These are phyloP conservation scores for Andrena chrysosceles DNA, from an alignment of 2,888 invertebrate genomes.

Conservation along the genomic window DNA sequence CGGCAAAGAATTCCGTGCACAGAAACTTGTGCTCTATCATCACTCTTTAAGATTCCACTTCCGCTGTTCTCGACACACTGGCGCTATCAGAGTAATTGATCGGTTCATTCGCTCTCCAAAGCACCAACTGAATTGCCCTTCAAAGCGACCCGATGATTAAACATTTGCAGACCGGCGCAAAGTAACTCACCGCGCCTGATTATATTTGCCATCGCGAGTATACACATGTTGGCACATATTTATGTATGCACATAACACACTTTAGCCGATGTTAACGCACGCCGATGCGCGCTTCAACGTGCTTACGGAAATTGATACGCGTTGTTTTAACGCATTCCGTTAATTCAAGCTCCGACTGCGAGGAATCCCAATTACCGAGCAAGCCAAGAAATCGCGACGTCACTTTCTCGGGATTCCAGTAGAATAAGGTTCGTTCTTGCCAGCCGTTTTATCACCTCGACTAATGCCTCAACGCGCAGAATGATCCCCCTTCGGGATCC, in stretches of 20 bases:
- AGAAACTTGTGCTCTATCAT: neutral
- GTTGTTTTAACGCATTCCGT: neutral
- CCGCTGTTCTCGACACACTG: no score
- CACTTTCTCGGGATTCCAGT: neutral
- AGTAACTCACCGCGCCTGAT: neutral
- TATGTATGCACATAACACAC: neutral
- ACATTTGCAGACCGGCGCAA: neutral
- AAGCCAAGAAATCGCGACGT: neutral
- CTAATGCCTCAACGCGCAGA: neutral
- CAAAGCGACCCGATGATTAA: no score
- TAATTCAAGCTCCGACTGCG: neutral
- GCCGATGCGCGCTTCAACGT: neutral
- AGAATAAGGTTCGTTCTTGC: neutral
- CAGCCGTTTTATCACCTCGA: neutral
- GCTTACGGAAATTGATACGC: constrained; percentile 1
- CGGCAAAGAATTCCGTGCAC: neutral
- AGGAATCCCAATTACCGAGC: neutral
- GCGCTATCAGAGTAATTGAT: neutral
- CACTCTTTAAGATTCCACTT: neutral
- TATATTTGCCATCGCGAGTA: constrained; percentile 21
- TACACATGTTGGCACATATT: constrained; percentile 24
- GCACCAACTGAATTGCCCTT: no score
- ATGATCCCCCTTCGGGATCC: neutral
- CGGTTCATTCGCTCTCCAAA: neutral
- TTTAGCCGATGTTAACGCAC: constrained; percentile 21